phyloP scores from a whole-genome alignment of 2,113 vertebrate species.

The Panthera leo region DNA sequence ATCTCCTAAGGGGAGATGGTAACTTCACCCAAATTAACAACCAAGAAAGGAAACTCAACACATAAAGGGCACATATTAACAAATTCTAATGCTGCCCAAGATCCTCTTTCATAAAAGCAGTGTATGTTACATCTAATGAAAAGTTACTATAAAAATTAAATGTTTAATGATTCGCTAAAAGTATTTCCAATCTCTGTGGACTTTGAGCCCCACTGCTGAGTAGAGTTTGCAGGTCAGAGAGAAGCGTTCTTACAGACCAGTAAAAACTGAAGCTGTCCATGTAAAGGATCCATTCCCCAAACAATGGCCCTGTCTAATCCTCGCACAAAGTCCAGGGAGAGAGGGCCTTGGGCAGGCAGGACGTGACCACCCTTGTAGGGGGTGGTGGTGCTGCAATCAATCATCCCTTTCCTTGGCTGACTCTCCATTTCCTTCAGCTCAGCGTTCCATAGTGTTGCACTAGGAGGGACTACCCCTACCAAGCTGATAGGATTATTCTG shows the following conservation, averaged over 20 bases:
- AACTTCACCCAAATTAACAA: neutral
- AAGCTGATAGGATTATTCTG: neutral
- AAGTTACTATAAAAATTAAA: slow-evolving; percentile 73
- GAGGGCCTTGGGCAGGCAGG: neutral
- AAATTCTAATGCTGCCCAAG: slow-evolving; percentile 51
- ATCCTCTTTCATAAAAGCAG: slow-evolving; percentile 79
- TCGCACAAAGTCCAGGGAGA: neutral
- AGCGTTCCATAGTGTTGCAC: neutral
- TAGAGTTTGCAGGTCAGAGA: slow-evolving; percentile 34
- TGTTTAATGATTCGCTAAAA: slow-evolving; percentile 83
- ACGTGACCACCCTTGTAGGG: neutral
- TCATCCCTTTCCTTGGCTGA: neutral
- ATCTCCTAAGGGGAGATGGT: neutral
- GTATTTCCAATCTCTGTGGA: slow-evolving; percentile 46
- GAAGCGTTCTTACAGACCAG: neutral
- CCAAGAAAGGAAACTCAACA: neutral
- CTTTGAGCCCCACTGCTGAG: neutral
- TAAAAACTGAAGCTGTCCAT: neutral
- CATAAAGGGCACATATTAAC: neutral
- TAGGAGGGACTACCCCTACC: neutral
- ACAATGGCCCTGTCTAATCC: neutral
- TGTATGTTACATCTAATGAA: slow-evolving; percentile 71
- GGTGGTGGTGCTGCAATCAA: neutral
- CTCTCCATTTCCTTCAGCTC: neutral
- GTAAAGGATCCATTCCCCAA: neutral